Conservation (phyloP, 2,797 vertebrate species). For the Percopsis omiscomaycus region DNA sequence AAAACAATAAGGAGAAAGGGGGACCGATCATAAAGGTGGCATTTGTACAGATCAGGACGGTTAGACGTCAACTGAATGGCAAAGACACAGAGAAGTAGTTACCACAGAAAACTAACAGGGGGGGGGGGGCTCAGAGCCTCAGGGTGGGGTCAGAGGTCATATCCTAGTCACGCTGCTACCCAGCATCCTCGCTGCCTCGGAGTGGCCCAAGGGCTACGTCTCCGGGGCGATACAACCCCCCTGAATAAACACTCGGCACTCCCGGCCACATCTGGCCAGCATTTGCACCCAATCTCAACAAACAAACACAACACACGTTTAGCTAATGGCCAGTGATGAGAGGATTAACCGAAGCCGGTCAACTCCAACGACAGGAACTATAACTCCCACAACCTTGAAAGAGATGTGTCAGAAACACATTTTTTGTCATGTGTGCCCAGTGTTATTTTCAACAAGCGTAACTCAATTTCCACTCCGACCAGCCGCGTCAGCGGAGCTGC, state of each 20-base stretch:
- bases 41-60: background rate
- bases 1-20: no score
- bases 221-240: conserved; percentile 76
- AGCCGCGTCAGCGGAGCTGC: background rate
- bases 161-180: conserved; percentile 74
- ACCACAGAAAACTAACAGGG: conserved; percentile 18
- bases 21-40: no score
- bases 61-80: background rate
- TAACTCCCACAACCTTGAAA: conserved; percentile 14
- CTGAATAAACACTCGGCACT: conserved; percentile 75
- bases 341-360: conserved; percentile 44
- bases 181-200: conserved; percentile 76
- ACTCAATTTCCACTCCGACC: background rate
- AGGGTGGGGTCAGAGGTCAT: conserved; percentile 60
- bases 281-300: conserved; percentile 83
- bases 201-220: conserved; percentile 74
- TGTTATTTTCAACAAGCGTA: background rate
- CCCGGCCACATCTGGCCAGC: conserved; percentile 82
- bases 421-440: background rate
- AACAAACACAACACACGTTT: conserved; percentile 79
- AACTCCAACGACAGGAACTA: conserved; percentile 31
- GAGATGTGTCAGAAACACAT: conserved; percentile 11
- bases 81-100: conserved; percentile 66
- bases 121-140: conserved; percentile 17
- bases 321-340: conserved; percentile 77